phyloP scores from a whole-genome alignment of 2,113 vertebrate genomes.

The Melanotaenia duboulayi region DNA sequence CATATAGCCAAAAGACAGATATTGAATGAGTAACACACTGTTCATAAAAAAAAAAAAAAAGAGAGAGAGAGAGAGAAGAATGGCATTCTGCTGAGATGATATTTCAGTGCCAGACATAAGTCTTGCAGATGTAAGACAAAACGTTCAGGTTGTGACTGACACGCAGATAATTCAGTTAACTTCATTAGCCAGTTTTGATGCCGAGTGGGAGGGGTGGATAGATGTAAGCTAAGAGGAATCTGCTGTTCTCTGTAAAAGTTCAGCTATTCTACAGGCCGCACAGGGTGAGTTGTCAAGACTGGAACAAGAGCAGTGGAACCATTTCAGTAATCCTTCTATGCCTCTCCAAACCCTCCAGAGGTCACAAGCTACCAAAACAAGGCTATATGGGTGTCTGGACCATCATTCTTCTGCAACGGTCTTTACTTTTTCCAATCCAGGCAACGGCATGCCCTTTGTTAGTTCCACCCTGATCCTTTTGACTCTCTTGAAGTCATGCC shows the following conservation, averaged over 20 bases:
- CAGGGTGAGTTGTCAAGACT: slow-evolving; percentile 74
- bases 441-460: slow-evolving; percentile 72
- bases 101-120: slow-evolving; percentile 23
- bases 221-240: slow-evolving; percentile 31
- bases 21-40: slow-evolving; percentile 24
- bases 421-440: slow-evolving; percentile 65
- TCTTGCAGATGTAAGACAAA: slow-evolving; percentile 13
- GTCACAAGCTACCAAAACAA: slow-evolving; percentile 72
- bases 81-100: slow-evolving; percentile 29
- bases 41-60: slow-evolving; percentile 34
- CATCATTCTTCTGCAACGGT: slow-evolving; percentile 71
- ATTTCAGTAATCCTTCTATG: slow-evolving; percentile 64
- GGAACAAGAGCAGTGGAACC: slow-evolving; percentile 75
- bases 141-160: slow-evolving; percentile 10
- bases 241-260: slow-evolving; percentile 73
- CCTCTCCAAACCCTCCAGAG: slow-evolving; percentile 49
- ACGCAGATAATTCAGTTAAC: slow-evolving; percentile 31
- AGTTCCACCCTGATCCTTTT: slow-evolving; percentile 76
- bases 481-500: slow-evolving; percentile 39
- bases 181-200: slow-evolving; percentile 37
- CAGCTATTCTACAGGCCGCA: slow-evolving; percentile 80
- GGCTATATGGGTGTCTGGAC: slow-evolving; percentile 74
- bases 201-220: neutral
- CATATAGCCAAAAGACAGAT: slow-evolving; percentile 27
- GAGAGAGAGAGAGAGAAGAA: too few species aligned